Evolutionary conservation across 2,888 invertebrate genomes (phyloP), one percentile per base, ranked within the genome.

Genomic region (Eilema sororculum): DNA sequence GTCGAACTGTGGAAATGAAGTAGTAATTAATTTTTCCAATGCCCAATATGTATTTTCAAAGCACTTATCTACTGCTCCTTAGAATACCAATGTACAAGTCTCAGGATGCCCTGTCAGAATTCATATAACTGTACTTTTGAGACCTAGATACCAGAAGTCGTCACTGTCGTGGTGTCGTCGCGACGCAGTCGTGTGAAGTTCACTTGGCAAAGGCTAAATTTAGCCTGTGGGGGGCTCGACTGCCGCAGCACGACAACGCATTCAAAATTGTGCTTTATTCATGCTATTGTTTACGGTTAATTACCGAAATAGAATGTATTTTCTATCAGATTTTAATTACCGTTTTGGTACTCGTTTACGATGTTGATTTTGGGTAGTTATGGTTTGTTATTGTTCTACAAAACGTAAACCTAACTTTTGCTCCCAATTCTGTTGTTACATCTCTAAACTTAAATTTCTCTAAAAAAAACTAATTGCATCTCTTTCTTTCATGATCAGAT

Each of bases 221-320:
- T 87, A 87, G 77, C 73, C 57, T 65, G 74, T 71, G 82, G 84
- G n/a, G 82, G 85, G 86, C 86, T 82, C 81, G 86, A 62, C 84
- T 70, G 82, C 79, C 79, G 83, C 78, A 74, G 60, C 65, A 30
- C 28, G 37, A n/a, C 28, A 52, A 33, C 56, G 70, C 67, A 66
- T 58, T 63, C 74, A 24, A 76, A 72, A 63, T 71, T 22, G 28
- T 33, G 63, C 64, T 69, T 66, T 81, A 73, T 74, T 57, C 67
- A 24, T 68, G 58, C 67, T 68, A 56, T 30, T 8, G 8, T 69
- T 68, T 69, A 75, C 62, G 71, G 68, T 72, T 76, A 56, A 63
- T 66, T 59, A 59, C 63, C 30, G 10, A 28, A 73, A 73, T 71
- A 77, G 25, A 76, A 68, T 30, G 28, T 28, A 25, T 68, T 58